These are phyloP conservation scores for Grallaria varia DNA, from an alignment of 2,113 vertebrate species.

Conservation along the genomic window DNA sequence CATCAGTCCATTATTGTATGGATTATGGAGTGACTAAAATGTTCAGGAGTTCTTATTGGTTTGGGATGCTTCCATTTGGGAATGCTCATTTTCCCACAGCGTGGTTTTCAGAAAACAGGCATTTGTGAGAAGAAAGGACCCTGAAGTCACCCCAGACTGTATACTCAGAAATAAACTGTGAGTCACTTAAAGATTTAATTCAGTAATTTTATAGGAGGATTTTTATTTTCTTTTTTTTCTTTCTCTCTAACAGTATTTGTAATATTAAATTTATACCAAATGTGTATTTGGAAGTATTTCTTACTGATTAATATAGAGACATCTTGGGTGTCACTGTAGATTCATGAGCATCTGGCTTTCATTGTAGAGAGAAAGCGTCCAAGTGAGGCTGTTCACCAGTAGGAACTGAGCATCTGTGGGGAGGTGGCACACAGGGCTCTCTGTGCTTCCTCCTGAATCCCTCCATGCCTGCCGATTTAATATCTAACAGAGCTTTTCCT, in stretches of 20 bases:
- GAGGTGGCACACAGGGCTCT: background rate
- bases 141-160: background rate
- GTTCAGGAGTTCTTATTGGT: background rate
- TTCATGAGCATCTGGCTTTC: constrained; percentile 35
- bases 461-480: background rate
- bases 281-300: constrained; percentile 53
- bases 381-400: background rate
- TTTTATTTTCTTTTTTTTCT: background rate
- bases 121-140: background rate
- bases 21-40: background rate
- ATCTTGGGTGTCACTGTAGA: constrained; percentile 26
- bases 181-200: constrained; percentile 14
- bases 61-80: background rate
- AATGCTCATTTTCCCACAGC: background rate
- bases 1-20: background rate
- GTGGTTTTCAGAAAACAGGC: background rate
- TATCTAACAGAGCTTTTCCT: background rate
- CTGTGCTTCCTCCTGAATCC: background rate
- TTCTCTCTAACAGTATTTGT: constrained; percentile 1
- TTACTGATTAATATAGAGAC: background rate
- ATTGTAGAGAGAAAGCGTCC: constrained; percentile 15
- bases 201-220: background rate
- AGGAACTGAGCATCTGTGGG: background rate
- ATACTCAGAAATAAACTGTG: background rate
- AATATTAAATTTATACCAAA: constrained; percentile 45